Evolutionary conservation across 2,113 vertebrate genomes (phyloP).

Genomic region (Urocynchramus pylzowi): DNA sequence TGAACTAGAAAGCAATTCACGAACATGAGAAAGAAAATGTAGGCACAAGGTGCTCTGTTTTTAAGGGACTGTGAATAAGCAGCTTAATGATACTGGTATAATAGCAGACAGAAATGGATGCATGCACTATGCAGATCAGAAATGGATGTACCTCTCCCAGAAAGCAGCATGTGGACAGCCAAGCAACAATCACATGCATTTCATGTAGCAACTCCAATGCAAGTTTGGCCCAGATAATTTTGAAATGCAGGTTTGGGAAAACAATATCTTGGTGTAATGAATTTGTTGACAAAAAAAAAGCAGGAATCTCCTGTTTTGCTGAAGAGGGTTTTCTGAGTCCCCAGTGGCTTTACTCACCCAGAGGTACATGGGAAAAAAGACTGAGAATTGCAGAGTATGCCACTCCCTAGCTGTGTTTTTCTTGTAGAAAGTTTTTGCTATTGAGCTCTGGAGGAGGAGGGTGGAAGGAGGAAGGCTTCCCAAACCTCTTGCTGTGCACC

Average conservation of each 20-base stretch:
- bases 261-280: background rate
- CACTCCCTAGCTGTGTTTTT: background rate
- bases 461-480: background rate
- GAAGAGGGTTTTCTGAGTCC: background rate
- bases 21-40: background rate
- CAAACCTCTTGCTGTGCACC: background rate
- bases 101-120: background rate
- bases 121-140: background rate
- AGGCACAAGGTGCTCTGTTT: background rate
- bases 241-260: background rate
- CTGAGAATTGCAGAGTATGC: background rate
- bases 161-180: background rate
- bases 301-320: background rate
- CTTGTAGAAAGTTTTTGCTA: background rate
- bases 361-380: background rate
- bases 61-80: background rate
- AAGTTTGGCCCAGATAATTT: background rate
- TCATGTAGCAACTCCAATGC: background rate
- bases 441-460: background rate
- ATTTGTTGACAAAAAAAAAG: background rate
- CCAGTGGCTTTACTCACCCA: background rate
- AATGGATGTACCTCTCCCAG: background rate
- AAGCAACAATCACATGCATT: background rate
- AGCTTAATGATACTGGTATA: background rate
- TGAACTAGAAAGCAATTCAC: background rate